Base-by-base conservation (phyloP, 2,797 vertebrate genomes). In the Esox lucius region DNA sequence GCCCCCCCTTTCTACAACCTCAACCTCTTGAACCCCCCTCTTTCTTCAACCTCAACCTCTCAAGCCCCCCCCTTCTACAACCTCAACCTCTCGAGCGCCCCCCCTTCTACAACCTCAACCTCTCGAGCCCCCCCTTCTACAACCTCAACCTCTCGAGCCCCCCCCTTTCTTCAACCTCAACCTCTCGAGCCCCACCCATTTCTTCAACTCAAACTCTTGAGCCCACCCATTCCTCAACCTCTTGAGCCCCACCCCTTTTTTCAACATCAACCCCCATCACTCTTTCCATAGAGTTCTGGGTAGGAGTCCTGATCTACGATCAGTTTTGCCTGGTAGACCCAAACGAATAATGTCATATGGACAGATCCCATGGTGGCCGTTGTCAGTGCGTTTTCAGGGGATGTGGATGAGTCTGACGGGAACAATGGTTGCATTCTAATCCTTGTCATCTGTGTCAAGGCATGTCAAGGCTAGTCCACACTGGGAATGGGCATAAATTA, bases 11-110 rank as follows among this genome's bases (percentile, higher is more conserved):
- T n/a, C n/a, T n/a, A n/a, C n/a, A n/a, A n/a, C n/a, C n/a, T n/a
- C n/a, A 8, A 19, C 11, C 56, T 24, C 22, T 26, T 22, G 28
- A 31, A 80, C 56, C 88, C 56, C 9, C 7, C 56, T 7, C 1
- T 22, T 19, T 22, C 28, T 89, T 89, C 85, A 79, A 85, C 89
- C 87, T 87, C 84, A 12, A 22, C 61, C 12, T 24, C 22, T 26
- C 22, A 28, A 31, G 80, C 56, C 88, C 56, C 9, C 56, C 7
- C 1, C n/a, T 22, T n/a, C n/a, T n/a, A n/a, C n/a, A n/a, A n/a
- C n/a, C n/a, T n/a, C n/a, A n/a, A n/a, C n/a, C n/a, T n/a, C n/a
- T n/a, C n/a, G n/a, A n/a, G n/a, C n/a, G n/a, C n/a, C n/a, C n/a
- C n/a, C n/a, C n/a, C n/a, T n/a, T n/a, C n/a, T n/a, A n/a, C n/a